Evolutionary conservation across 2,888 invertebrate genomes (phyloP).

Genomic region (Therioaphis trifolii): DNA sequence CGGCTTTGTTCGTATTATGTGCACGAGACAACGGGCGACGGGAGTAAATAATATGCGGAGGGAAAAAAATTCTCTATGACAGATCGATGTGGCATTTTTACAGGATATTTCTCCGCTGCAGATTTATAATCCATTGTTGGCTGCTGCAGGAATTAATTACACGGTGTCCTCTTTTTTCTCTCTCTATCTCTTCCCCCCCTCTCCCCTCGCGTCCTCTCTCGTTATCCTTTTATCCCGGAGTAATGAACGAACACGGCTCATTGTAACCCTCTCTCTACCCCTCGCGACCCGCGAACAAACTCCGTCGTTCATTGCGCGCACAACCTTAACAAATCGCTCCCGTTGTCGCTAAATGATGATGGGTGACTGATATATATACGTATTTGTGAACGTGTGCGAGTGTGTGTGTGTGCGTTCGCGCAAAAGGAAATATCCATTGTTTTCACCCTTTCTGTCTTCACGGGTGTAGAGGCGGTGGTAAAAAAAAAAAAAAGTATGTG

Average conservation of each 20-base stretch:
- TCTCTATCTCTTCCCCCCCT: no score
- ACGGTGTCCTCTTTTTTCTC: slow-evolving; percentile 18
- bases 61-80: slow-evolving; percentile 19
- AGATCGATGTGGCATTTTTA: slow-evolving; percentile 52
- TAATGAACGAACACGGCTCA: slow-evolving; percentile 48
- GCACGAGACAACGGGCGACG: not conserved
- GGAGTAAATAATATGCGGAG: not conserved
- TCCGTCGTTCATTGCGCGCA: slow-evolving; percentile 25
- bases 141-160: slow-evolving; percentile 50
- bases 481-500: not conserved
- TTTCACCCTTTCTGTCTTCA: slow-evolving; percentile 49
- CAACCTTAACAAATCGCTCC: slow-evolving; percentile 54
- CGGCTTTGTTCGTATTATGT: slow-evolving; percentile 16
- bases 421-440: slow-evolving; percentile 55
- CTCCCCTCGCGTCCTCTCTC: not conserved
- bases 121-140: slow-evolving; percentile 61
- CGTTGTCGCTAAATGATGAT: slow-evolving; percentile 56
- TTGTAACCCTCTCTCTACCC: slow-evolving; percentile 38
- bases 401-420: not conserved
- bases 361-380: slow-evolving; percentile 44
- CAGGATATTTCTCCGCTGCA: slow-evolving; percentile 37
- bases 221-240: not conserved
- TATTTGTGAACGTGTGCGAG: no score
- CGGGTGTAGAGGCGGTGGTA: not conserved
- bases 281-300: not conserved